Percentiles rank a stretch among this genome's conserved stretches.
Conservation (phyloP, 2,113 vertebrate species). For the Myotis lucifugus region DNA sequence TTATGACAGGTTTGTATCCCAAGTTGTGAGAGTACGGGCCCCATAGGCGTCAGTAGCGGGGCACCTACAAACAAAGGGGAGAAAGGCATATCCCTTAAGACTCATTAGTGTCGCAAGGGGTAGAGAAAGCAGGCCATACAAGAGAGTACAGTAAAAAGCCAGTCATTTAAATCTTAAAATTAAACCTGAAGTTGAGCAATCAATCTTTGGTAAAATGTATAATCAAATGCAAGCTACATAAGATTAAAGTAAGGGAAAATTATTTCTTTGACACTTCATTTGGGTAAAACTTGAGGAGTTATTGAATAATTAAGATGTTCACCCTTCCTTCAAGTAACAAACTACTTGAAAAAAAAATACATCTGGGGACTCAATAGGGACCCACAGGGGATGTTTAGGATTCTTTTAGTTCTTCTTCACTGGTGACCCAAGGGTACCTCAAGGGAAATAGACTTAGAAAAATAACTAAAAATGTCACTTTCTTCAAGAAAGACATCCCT, state of each 20-base stretch:
- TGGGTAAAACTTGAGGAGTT: conserved; percentile 46
- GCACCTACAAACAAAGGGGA: background rate
- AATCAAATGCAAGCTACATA: background rate
- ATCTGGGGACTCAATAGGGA: conserved; percentile 68
- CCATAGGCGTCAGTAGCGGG: background rate
- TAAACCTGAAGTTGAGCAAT: background rate
- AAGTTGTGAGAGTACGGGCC: background rate
- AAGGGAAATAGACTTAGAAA: conserved; percentile 49
- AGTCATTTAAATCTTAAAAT: conserved; percentile 12
- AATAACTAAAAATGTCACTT: conserved; percentile 24
- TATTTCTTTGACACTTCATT: conserved; percentile 16
- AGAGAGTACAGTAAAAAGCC: background rate
- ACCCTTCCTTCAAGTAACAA: conserved; percentile 43
- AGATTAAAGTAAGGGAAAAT: background rate
- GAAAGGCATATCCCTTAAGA: background rate
- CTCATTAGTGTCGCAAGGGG: background rate
- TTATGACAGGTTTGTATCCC: background rate
- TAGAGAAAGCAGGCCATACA: background rate
- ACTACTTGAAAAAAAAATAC: conserved; percentile 58
- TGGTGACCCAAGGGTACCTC: background rate
- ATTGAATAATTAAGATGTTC: conserved; percentile 37
- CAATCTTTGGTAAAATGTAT: background rate
- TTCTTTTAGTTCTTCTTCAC: conserved; percentile 62
- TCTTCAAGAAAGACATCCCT: conserved; percentile 32
- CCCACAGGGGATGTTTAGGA: conserved; percentile 38